Base-by-base conservation (phyloP, 2,888 invertebrate genomes). In the Eledone cirrhosa region DNA sequence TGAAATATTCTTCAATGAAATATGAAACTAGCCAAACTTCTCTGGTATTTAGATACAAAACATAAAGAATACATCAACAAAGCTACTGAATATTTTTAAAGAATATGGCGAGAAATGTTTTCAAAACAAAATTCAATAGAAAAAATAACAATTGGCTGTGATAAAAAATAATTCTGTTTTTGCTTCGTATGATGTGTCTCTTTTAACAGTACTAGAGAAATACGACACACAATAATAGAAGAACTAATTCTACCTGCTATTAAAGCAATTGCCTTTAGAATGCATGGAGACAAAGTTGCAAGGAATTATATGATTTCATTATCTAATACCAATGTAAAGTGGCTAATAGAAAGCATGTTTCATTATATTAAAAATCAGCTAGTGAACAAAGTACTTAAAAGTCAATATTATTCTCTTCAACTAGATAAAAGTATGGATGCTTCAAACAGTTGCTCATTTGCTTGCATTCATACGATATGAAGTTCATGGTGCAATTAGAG, bases 191-290 rank as follows among this genome's bases (percentile, higher is more conserved):
- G 72, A 72, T 72, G 72, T 72, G 72, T 33, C 72, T 1, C 29
- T 72, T 31, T 41, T 72, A n/a, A 72, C 31, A 4, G 72, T 31
- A 72, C 31, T n/a, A 72, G 72, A 4, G 72, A 31, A 3, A 31
- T 31, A 72, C 72, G n/a, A 13, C 33, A 31, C 72, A 72, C 72
- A 4, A 72, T 72, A 31, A n/a, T 31, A 22, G 72, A 72, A 22
- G 72, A 72, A 22, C n/a, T 72, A 33, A 72, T 72, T 33, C 14
- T 72, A 72, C 72, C 72, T 7, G 33, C 72, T n/a, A 31, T 31
- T 13, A 72, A 72, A 14, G 72, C 72, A 41, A 72, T 72, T 33
- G 72, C 72, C 5, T n/a, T 13, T 41, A 31, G 72, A 22, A 72
- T 72, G 31, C 72, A 72, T 3, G 72, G 72, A 19, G 11, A 31